These are phyloP conservation scores for Unio pictorum DNA, from an alignment of 2,888 invertebrate genomes.

Conservation along the genomic window DNA sequence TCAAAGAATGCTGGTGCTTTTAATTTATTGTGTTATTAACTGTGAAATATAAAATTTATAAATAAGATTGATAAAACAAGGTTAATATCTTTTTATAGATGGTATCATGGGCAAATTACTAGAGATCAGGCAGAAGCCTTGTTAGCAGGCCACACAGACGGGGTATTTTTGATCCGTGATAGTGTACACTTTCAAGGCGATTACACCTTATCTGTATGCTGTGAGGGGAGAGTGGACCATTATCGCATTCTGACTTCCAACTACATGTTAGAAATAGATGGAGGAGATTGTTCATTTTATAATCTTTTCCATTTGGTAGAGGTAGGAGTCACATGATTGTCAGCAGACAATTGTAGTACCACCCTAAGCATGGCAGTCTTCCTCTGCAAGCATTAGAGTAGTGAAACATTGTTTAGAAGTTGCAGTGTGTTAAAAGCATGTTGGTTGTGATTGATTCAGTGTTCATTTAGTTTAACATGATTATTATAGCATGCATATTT, in stretches of 20 bases:
- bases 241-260: constrained; percentile 89
- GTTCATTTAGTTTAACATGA: too few relatives aligned
- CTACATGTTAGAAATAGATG: constrained; percentile 93
- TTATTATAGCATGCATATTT: too few relatives aligned
- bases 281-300: constrained; percentile 92
- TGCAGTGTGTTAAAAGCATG: too few relatives aligned
- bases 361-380: too few relatives aligned
- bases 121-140: constrained; percentile 94
- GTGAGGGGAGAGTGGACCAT: constrained; percentile 91
- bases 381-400: too few relatives aligned
- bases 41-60: background rate
- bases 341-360: background rate
- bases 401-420: too few relatives aligned
- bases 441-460: too few relatives aligned
- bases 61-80: background rate
- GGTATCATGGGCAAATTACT: constrained; percentile 98
- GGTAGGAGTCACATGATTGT: constrained; percentile 74
- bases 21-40: too few relatives aligned
- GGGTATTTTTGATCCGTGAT: constrained; percentile 96
- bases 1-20: too few relatives aligned
- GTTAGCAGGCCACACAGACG: constrained; percentile 75
- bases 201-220: constrained; percentile 93
- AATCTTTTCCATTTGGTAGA: constrained; percentile 93
- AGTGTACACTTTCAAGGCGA: constrained; percentile 99
- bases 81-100: constrained; percentile 75